Evolutionary conservation across 2,888 invertebrate genomes (phyloP), one percentile per base, ranked within the genome.

Genomic region (Apodemia zela): DNA sequence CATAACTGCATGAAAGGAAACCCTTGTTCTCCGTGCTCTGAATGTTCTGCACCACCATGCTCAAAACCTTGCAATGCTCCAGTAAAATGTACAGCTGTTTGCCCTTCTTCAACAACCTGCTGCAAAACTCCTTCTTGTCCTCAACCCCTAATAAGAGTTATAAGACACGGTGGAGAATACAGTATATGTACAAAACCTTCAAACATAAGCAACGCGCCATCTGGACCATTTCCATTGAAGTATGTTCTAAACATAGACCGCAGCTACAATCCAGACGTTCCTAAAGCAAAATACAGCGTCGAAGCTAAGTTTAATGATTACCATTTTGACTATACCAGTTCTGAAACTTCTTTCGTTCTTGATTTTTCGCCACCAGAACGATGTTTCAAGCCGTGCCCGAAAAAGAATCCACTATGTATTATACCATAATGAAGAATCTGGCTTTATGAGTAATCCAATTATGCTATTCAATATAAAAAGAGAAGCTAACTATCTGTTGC

Each of bases 251-350:
- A 90, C 67, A 78, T 82, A 1, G 72, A 73, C n/a, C 13, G 8
- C 8, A 45, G 13, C 7, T 29, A 73, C 2, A 66, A 66, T 6
- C 21, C 59, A 11, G 57, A 45, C 11, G 57, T 65, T n/a, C n/a
- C n/a, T 38, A 69, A 71, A 0, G 73, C 73, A 0, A 89, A 83
- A 71, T 90, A 75, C 70, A 87, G 87, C 66, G 80, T 91, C 1
- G 90, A 91, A 73, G 90, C 87, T 0, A 90, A 89, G 69, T 90
- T 78, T 65, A 91, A 91, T 63, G 87, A 90, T 63, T 86, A 87
- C 63, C 85, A 82, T 64, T 90, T 90, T 65, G 90, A 91, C 64
- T 90, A 89, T 65, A 87, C 88, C 3, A 86, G 86, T 68, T 90
- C 90, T 0, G 83, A 89, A 64, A 72, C 85, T 1, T 90, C 90